phyloP scores from a whole-genome alignment of 2,888 invertebrate genomes.

The Synanthedon vespiformis region DNA sequence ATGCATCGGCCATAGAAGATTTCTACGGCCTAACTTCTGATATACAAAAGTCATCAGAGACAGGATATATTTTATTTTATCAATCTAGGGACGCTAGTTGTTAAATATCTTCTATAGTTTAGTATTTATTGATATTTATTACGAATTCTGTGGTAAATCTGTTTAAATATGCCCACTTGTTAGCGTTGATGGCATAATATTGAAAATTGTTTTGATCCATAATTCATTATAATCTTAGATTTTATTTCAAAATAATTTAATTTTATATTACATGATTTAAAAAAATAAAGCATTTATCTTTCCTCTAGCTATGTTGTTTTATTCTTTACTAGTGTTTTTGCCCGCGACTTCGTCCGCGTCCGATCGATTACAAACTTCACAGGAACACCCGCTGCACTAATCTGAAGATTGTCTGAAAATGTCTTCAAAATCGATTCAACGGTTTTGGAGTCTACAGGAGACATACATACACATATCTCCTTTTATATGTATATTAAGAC shows the following conservation, averaged over 20 bases:
- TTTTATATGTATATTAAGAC: too few species aligned
- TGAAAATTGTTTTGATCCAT: slow-evolving; percentile 3
- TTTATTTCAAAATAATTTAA: slow-evolving; percentile 1
- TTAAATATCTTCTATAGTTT: slow-evolving; percentile 46
- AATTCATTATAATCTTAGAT: slow-evolving; percentile 1
- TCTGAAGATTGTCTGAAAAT: too few species aligned
- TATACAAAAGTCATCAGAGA: slow-evolving; percentile 99
- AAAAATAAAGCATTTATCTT: neutral
- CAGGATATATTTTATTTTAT: slow-evolving; percentile 99
- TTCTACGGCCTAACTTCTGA: slow-evolving; percentile 99
- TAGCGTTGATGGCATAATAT: neutral
- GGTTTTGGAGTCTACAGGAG: too few species aligned
- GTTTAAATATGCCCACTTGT: neutral
- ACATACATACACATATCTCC: too few species aligned
- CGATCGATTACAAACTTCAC: too few species aligned
- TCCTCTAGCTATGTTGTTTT: too few species aligned
- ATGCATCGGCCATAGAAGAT: slow-evolving; percentile 98
- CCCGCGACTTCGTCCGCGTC: too few species aligned
- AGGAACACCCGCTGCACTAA: too few species aligned
- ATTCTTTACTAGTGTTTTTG: too few species aligned
- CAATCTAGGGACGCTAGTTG: slow-evolving; percentile 87
- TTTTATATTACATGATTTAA: neutral
- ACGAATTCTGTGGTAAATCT: slow-evolving; percentile 16
- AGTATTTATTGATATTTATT: slow-evolving; percentile 50
- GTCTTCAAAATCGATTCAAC: too few species aligned